phyloP scores from a whole-genome alignment of 37 sponge, comb jelly and placozoan genomes.

The Beroe forskalii region DNA sequence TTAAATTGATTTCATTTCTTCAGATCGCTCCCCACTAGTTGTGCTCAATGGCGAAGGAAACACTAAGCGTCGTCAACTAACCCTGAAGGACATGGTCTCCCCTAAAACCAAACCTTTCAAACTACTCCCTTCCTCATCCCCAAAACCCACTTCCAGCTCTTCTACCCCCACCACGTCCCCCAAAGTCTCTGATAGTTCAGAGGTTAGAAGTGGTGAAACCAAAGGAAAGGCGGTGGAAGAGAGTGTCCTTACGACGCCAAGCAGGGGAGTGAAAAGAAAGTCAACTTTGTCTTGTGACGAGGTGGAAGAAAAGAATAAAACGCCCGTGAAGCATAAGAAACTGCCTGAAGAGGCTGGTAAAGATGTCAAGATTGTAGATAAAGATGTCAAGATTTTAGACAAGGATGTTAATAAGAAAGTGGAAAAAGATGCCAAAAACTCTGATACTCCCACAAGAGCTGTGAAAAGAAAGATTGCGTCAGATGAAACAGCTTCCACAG shows the following conservation, averaged over 20 bases:
- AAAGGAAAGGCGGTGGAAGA: background rate
- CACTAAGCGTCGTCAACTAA: background rate
- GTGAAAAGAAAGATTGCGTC: background rate
- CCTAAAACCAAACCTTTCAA: conserved; percentile 9
- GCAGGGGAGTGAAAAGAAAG: conserved; percentile 32
- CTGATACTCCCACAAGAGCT: background rate
- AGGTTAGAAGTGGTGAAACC: background rate
- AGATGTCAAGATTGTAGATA: background rate
- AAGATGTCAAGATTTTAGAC: background rate
- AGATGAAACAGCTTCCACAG: background rate
- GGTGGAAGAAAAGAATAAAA: background rate
- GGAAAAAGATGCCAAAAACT: background rate
- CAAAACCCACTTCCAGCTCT: background rate
- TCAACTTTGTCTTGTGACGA: background rate
- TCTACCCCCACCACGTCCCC: background rate
- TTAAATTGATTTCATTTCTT: too few species aligned
- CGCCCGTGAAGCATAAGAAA: background rate
- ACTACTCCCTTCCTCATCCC: background rate
- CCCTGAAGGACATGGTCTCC: conserved; percentile 15
- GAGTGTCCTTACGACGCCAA: background rate
- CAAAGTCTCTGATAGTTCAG: background rate
- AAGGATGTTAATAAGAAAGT: background rate
- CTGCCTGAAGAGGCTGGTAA: background rate
- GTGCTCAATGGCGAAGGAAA: background rate
- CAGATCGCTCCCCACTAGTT: conserved; percentile 56